Base-by-base conservation (phyloP, 37 sponge, comb jelly and placozoan species). In the Ephydatia muelleri region DNA sequence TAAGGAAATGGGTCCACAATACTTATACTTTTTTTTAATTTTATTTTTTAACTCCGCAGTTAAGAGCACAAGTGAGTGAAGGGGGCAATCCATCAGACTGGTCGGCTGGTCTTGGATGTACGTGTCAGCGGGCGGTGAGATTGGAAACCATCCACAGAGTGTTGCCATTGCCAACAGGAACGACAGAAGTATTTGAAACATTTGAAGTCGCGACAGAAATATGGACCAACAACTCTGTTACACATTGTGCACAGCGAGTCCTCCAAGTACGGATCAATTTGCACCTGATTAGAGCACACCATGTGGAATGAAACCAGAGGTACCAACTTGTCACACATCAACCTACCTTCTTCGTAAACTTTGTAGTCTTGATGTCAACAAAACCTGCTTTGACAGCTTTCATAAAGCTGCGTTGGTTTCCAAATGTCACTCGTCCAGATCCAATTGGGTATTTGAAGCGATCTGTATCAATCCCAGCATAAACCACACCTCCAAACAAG, bases 121-220 rank as follows among this genome's bases (percentile, higher is more conserved):
- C 98, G 92, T 12, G 94, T 95, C 69, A 98, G 93, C 31, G 98
- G 98, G 19, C 85, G 80, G 82, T 98, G 98, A 77, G 66, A 49
- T 57, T 89, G 87, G 78, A 85, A 94, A 38, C 90, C 92, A 38
- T 96, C 98, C 37, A 93, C 84, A 76, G 96, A 88, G 82, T 98
- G 99, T 64, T 96, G 99, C 99, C 97, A 98, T 40, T 97, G 93
- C 99, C 99, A 98, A 72, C 99, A 98, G 32, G 91, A 85, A 19
- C 94, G 93, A 68, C 99, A 98, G 89, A 91, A 98, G 84, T 98
- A 98, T 72, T 96, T 96, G 97, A 96, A 98, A 85, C 99, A 98
- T 28, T 88, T 80, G 78, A 90, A 89, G 77, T 97, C 97, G 0
- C 99, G 92, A 64, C 99, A 98, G 88, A 98, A 98, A 74, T 92